Evolutionary conservation across 2,888 invertebrate species (phyloP), one percentile per base, ranked within the genome.

Genomic region (Eumerus sabulonum): DNA sequence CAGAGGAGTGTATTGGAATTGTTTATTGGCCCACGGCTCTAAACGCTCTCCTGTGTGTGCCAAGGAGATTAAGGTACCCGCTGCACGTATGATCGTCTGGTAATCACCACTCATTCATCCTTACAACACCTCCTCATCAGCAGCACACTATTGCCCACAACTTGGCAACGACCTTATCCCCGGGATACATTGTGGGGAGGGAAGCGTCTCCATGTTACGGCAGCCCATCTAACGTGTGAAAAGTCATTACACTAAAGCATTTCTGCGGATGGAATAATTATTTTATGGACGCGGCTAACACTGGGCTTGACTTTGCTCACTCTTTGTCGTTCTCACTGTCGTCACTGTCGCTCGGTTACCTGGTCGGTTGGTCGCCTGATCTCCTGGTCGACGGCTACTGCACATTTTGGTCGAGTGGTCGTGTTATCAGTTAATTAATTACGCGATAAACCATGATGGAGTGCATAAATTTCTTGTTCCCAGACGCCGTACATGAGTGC

Each of bases 361-460:
- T n/a, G n/a, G 14, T 12, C 19, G 57, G 14, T 38, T 12, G 3
- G 47, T 16, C 48, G 47, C 40, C 50, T n/a, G n/a, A n/a, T n/a
- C 35, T 17, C 27, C n/a, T 36, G 36, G 40, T 40, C n/a, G 40
- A 51, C n/a, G 67, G 63, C 77, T 73, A 67, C 73, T 77, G 72
- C 72, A 70, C 63, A 74, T 63, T 68, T 68, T 40, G 76, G 82
- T 68, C 71, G 66, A 73, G 74, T 66, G 72, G 72, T 64, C 82
- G 79, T 82, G 82, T 82, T 82, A 82, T 82, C 79, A 79, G 79
- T 81, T 82, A 82, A 82, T 82, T 82, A 82, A 82, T 82, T 82
- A 82, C 82, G 76, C 82, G 82, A 82, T 82, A 82, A 82, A 79
- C 82, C 77, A 76, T 70, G 82, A 82, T 81, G 72, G 76, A 76